These are phyloP conservation scores for Corynorhinus townsendii DNA, from an alignment of 2,113 vertebrate genomes.

Conservation along the genomic window DNA sequence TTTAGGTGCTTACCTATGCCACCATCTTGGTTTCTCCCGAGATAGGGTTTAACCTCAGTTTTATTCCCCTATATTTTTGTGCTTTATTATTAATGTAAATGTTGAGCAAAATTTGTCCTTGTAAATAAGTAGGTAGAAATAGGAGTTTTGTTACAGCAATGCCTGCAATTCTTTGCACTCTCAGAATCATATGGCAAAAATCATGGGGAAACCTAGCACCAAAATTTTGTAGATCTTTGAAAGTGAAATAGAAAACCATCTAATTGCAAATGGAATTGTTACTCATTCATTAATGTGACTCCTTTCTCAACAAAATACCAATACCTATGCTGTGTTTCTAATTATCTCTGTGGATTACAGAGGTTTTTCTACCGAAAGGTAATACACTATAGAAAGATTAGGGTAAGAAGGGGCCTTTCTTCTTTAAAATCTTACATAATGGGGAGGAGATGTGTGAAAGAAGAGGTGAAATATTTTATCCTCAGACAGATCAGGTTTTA, in stretches of 20 bases:
- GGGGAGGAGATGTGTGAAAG: background rate
- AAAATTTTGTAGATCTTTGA: background rate
- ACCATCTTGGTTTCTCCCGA: no score
- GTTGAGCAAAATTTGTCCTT: background rate
- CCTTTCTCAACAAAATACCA: background rate
- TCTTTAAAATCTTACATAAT: conserved; percentile 21
- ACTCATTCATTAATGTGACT: background rate
- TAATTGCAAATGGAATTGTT: conserved; percentile 6
- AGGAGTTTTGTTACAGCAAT: background rate
- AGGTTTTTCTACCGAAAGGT: background rate
- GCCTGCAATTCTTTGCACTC: background rate
- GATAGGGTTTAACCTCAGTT: background rate
- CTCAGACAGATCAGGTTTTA: background rate
- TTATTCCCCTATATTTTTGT: background rate
- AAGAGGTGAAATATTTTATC: background rate
- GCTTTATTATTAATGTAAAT: conserved; percentile 19
- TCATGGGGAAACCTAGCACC: background rate
- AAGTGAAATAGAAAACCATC: conserved; percentile 6
- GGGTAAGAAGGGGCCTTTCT: background rate
- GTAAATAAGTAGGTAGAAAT: background rate
- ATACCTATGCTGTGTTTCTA: background rate
- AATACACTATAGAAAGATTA: background rate
- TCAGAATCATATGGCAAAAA: background rate
- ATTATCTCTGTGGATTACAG: background rate
- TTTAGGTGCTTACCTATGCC: no score